Evolutionary conservation across 2,797 vertebrate species (phyloP), one percentile per base, ranked within the genome.

Genomic region (Pseudopleuronectes americanus): DNA sequence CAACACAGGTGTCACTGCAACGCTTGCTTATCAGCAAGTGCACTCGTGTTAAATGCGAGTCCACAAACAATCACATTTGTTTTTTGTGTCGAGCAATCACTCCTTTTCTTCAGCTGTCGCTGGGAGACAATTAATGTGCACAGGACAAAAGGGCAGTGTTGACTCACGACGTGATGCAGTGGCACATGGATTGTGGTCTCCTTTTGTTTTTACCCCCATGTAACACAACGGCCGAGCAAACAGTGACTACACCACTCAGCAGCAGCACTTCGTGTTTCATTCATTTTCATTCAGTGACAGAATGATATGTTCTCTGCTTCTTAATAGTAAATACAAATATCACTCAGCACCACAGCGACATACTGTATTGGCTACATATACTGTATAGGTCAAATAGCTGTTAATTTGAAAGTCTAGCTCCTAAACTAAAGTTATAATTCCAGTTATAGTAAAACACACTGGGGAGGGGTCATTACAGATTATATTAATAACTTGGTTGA

Each of bases 51-150:
- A 78, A 87, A 73, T 70, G 41, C 16, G 41, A 71, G 66, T 82
- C 70, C 54, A 83, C 75, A 86, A 84, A 83, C 82, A 78, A 78
- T 41, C 64, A 78, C 81, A 88, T 92, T 92, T 82, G 81, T 92
- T 87, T 85, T 80, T 8, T 66, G 64, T 57, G 71, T 36, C 1
- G 10, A 80, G 61, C 63, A 21, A 61, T 58, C 41, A 12, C 26
- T 60, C 53, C 71, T 77, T 88, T 89, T 86, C 81, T 89, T 64
- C 57, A 36, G 66, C 84, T 89, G 91, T 85, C 91, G 89, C 59
- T 9, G 57, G 43, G 48, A 72, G 79, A 81, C 77, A 87, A 90
- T 86, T 88, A 90, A 92, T 88, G 83, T 58, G 55, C 62, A 76
- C 83, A 63, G 73, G 69, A 91, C 76, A 77, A 77, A 64, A 8